Evolutionary conservation across 2,888 invertebrate genomes (phyloP).

Genomic region (Oscheius sp.): DNA sequence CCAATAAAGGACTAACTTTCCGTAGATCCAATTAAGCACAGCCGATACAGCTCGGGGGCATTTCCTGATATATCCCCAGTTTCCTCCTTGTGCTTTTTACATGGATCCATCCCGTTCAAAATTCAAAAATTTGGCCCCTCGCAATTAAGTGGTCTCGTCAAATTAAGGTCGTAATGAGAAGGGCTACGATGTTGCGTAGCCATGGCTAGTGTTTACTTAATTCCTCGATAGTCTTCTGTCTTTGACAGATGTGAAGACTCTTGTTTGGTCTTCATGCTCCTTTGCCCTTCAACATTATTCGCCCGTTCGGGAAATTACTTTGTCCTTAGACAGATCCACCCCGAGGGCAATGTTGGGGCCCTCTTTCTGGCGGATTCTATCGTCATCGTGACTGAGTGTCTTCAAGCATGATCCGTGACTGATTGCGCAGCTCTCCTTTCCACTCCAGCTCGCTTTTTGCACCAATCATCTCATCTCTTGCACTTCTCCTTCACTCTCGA

Average conservation of each 20-base stretch:
- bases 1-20: not conserved
- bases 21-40: not conserved
- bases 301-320: not conserved
- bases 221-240: not conserved
- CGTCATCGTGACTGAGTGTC: constrained; percentile 35
- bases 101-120: too few relatives aligned
- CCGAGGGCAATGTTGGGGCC: not conserved
- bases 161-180: too few relatives aligned
- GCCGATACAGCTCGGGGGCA: constrained; percentile 5
- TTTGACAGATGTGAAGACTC: not conserved
- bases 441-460: constrained; percentile 25
- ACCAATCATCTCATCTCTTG: not conserved
- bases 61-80: not conserved
- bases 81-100: not conserved
- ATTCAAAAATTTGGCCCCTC: too few relatives aligned
- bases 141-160: too few relatives aligned
- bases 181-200: too few relatives aligned
- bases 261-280: not conserved
- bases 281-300: not conserved
- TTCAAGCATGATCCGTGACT: constrained; percentile 33
- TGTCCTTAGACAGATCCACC: not conserved
- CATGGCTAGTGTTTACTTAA: not conserved
- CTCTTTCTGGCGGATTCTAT: constrained; percentile 6
- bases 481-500: too few relatives aligned
- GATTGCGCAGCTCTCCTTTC: constrained; percentile 15